phyloP scores from a whole-genome alignment of 2,113 vertebrate genomes.

The Edolisoma coerulescens region DNA sequence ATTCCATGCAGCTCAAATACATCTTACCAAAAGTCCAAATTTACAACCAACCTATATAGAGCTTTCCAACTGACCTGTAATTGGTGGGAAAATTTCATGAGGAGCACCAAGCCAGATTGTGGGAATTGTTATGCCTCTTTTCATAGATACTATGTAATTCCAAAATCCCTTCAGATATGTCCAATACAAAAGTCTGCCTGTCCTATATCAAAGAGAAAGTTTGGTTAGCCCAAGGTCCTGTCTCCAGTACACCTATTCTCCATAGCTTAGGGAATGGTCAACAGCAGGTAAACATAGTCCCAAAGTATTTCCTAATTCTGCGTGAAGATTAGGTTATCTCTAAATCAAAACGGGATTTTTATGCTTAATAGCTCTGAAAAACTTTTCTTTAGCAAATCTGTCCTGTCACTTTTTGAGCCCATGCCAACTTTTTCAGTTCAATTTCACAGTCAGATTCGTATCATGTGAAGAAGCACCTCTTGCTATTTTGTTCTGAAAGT shows the following conservation, averaged over 20 bases:
- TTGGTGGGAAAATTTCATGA: accelerated
- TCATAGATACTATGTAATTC: background rate
- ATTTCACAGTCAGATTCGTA: background rate
- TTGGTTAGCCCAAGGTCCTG: background rate
- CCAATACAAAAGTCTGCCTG: background rate
- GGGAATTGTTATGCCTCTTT: background rate
- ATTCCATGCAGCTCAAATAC: accelerated
- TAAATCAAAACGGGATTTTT: background rate
- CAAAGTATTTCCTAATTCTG: background rate
- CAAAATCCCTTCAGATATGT: background rate
- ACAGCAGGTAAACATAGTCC: background rate
- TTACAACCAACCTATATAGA: accelerated
- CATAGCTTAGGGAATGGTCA: background rate
- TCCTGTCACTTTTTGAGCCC: background rate
- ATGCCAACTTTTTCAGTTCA: background rate
- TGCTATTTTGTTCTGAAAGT: background rate
- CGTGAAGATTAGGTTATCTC: background rate
- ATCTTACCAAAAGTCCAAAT: background rate
- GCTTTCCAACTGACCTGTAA: background rate
- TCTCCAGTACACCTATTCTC: background rate
- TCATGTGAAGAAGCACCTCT: background rate
- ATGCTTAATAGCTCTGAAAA: background rate
- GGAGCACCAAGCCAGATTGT: background rate
- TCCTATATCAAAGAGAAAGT: background rate
- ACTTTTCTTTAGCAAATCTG: background rate